A percentile compares a stretch with the other conserved stretches of the same genome.
phyloP scores from a whole-genome alignment of 2,888 invertebrate species.

The Tiliacea aurago region DNA sequence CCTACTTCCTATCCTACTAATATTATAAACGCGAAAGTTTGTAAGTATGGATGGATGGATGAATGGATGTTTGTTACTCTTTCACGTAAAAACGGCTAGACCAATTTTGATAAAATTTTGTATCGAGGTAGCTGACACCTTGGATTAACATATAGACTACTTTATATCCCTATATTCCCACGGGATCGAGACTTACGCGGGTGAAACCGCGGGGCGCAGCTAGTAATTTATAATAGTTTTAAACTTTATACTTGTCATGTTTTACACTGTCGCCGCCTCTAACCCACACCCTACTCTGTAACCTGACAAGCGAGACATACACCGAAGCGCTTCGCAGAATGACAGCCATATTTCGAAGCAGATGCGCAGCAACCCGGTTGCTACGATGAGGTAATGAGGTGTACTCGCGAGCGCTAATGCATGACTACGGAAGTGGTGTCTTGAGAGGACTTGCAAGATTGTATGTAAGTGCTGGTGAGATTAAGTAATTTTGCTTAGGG shows the following conservation, averaged over 20 bases:
- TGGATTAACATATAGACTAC: too few species aligned
- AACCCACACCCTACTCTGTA: conserved; percentile 28
- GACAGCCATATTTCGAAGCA: conserved; percentile 54
- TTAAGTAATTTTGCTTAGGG: conserved; percentile 16
- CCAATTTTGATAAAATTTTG: too few species aligned
- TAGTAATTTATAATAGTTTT: too few species aligned
- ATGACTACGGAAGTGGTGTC: conserved; percentile 41
- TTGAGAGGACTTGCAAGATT: conserved; percentile 18
- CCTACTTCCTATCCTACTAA: too few species aligned
- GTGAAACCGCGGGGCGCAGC: too few species aligned
- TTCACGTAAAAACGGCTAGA: too few species aligned
- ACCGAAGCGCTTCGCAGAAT: conserved; percentile 49
- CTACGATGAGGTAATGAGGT: conserved; percentile 58
- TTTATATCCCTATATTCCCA: too few species aligned
- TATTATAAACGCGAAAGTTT: too few species aligned
- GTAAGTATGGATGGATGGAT: too few species aligned
- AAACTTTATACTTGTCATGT: background rate
- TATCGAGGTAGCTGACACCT: too few species aligned
- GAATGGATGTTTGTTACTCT: too few species aligned
- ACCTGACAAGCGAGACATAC: conserved; percentile 29
- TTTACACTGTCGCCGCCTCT: background rate
- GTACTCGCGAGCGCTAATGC: conserved; percentile 51
- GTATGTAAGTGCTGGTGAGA: conserved; percentile 2
- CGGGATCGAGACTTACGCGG: too few species aligned
- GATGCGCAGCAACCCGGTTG: conserved; percentile 47